These are phyloP conservation scores for Craseonycteris thonglongyai DNA, from an alignment of 2,113 vertebrate species.

Conservation along the genomic window DNA sequence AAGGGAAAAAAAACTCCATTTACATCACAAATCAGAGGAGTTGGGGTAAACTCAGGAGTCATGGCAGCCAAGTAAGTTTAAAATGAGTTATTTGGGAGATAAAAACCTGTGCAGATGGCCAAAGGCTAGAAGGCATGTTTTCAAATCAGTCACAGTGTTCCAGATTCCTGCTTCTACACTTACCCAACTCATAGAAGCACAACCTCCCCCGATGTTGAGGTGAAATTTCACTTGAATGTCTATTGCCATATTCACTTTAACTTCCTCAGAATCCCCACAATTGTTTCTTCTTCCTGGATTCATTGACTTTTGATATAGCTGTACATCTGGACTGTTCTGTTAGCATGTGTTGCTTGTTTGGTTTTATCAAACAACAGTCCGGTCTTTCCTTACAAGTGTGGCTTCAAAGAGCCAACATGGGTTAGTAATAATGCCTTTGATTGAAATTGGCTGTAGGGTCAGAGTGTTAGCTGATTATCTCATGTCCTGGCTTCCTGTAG, in stretches of 20 bases:
- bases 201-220: background rate
- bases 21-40: background rate
- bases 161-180: background rate
- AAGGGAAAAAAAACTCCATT: background rate
- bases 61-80: background rate
- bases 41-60: background rate
- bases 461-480: background rate
- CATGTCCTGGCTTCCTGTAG: background rate
- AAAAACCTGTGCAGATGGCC: background rate
- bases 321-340: background rate
- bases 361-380: background rate
- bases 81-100: background rate
- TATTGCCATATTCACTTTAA: background rate
- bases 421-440: background rate
- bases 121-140: background rate
- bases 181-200: background rate
- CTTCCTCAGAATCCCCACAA: background rate
- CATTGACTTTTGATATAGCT: constrained; percentile 7
- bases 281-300: background rate
- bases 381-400: background rate
- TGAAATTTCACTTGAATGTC: background rate
- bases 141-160: background rate
- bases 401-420: background rate
- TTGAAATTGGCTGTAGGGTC: background rate
- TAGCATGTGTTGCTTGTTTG: background rate